phyloP scores from a whole-genome alignment of 2,113 vertebrate species.

The Amphiprion ocellaris region DNA sequence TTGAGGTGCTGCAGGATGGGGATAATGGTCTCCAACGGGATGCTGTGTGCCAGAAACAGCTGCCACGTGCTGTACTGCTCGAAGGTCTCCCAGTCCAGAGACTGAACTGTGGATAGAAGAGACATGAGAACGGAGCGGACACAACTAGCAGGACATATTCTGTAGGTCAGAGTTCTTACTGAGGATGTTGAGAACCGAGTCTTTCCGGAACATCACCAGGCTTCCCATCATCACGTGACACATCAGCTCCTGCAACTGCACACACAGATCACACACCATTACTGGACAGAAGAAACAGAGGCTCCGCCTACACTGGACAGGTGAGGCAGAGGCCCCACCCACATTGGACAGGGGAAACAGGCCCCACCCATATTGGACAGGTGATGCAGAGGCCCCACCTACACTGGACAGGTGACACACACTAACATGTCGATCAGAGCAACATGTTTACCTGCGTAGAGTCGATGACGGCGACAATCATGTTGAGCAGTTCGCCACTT shows the following conservation, averaged over 20 bases:
- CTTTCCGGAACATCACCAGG: slow-evolving; percentile 98
- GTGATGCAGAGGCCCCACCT: background rate
- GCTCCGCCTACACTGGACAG: too few relatives aligned
- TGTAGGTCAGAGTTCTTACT: slow-evolving; percentile 84
- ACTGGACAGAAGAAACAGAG: background rate
- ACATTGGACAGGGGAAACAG: background rate
- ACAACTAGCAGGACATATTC: background rate
- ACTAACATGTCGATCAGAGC: background rate
- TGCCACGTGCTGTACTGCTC: slow-evolving; percentile 99
- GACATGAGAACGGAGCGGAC: background rate
- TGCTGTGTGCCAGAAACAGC: slow-evolving; percentile 95
- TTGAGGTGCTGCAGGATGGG: slow-evolving; percentile 97
- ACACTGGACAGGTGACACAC: background rate
- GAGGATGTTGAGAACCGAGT: slow-evolving; percentile 96
- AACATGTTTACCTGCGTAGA: slow-evolving; percentile 85
- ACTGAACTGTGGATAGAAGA: slow-evolving; percentile 87
- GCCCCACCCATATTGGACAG: background rate
- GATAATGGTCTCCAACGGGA: slow-evolving; percentile 94
- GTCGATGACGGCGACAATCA: slow-evolving; percentile 98
- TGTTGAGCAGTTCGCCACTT: slow-evolving; percentile 96
- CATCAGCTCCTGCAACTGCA: slow-evolving; percentile 95
- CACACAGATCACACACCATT: background rate
- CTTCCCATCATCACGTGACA: slow-evolving; percentile 99
- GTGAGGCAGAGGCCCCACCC: too few relatives aligned
- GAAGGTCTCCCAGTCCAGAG: slow-evolving; percentile 98